Conservation (phyloP, 1,140 invertebrate genomes). For the Gonatopus flavifemur region DNA sequence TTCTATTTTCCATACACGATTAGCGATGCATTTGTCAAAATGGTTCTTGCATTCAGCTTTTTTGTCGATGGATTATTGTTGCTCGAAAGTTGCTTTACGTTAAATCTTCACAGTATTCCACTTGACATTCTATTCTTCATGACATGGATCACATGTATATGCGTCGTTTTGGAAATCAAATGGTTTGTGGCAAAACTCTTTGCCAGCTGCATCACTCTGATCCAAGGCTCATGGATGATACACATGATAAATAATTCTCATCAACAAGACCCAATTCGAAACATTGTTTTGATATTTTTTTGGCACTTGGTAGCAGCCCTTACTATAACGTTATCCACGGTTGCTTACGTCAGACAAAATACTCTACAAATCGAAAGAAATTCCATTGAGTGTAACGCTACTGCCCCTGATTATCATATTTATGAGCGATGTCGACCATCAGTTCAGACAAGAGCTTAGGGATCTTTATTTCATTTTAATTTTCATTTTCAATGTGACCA, state of each 20-base stretch:
- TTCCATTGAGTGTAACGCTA: too few species aligned
- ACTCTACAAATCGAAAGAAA: too few species aligned
- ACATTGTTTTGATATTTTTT: constrained; percentile 46
- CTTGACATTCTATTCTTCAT: constrained; percentile 43
- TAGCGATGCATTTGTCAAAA: constrained; percentile 42
- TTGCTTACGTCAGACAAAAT: too few species aligned
- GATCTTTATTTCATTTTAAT: too few species aligned
- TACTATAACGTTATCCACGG: constrained; percentile 38
- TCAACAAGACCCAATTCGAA: constrained; percentile 15
- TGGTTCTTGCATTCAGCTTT: constrained; percentile 50
- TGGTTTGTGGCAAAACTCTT: constrained; percentile 48
- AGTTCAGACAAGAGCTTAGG: too few species aligned
- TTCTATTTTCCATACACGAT: constrained; percentile 50
- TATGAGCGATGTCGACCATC: too few species aligned
- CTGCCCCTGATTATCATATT: too few species aligned
- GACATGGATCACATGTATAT: constrained; percentile 43
- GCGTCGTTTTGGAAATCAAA: constrained; percentile 42
- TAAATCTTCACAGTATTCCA: too few species aligned
- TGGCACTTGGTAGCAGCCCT: constrained; percentile 51
- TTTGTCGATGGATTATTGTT: constrained; percentile 52
- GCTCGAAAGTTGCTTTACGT: too few species aligned
- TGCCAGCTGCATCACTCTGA: constrained; percentile 39
- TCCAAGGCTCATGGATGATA: constrained; percentile 53
- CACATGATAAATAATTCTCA: constrained; percentile 43
- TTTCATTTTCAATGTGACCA: too few species aligned